Base-by-base conservation (phyloP, 2,888 invertebrate genomes). In the Oscheius sp. region DNA sequence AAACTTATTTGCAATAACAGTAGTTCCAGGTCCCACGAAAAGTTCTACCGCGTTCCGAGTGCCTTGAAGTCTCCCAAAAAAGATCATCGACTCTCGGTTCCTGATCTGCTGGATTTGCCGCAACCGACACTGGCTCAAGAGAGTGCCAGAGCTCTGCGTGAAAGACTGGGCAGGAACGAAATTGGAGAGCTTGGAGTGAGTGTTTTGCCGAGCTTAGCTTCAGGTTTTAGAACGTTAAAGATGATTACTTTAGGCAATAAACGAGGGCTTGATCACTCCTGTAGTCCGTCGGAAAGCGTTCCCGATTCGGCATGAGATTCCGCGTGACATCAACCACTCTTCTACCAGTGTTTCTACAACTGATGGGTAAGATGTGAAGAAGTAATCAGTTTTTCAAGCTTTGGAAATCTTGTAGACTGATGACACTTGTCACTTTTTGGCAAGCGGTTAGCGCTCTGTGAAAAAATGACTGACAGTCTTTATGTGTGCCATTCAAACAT, bases 241-340 rank as follows among this genome's bases (percentile, higher is more conserved):
- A 51, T 32, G 53, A 11, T 58, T 21, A 51, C 59, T 82, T 32
- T 74, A 85, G 81, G 83, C 86, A 70, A 85, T 89, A 62, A 87
- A 87, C 75, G 87, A 87, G 73, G 87, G 86, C 57, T 74, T 86
- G 21, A 83, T 85, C 53, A 86, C 86, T 37, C 86, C 86, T 2
- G 84, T 87, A 10, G 82, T 86, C 5, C 76, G 87, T 11, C 70
- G 87, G 29, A 87, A 86, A 74, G 70, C 72, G 21, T 82, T 82
- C 71, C 72, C 68, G 11, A 53, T 53, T 42, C 32, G 37, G 10
- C 55, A 53, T 35, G 55, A 37, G 21, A 53, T 55, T 37, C 68
- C 68, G 1, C 37, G 37, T 29, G 37, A 53, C n/a, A 55, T 37
- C 5, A 9, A 32, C 35, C 32, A 32, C 33, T 68, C 68, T 53